Conservation (phyloP, 2,113 vertebrate species). For the Tapirus terrestris region DNA sequence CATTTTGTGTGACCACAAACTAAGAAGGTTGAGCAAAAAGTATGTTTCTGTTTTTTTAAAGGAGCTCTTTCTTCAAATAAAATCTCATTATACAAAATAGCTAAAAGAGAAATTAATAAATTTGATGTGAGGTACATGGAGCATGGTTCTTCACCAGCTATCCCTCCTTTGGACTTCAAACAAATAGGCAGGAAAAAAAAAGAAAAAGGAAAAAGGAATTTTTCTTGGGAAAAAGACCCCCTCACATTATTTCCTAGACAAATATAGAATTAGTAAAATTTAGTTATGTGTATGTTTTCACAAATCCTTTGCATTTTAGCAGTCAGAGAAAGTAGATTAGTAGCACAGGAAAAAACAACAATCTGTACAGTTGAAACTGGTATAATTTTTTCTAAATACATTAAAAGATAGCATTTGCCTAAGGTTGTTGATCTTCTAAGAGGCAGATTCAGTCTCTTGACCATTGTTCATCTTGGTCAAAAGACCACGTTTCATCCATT, state of each 20-base stretch:
- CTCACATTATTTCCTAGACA: neutral
- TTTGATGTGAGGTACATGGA: neutral
- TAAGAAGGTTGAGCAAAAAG: neutral
- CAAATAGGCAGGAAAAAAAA: neutral
- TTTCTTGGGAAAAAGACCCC: neutral
- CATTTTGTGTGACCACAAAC: neutral
- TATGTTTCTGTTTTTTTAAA: neutral
- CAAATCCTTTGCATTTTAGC: neutral
- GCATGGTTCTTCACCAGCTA: neutral
- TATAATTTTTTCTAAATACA: slow-evolving; percentile 1
- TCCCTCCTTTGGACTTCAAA: neutral
- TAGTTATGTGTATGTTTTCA: neutral
- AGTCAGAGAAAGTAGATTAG: slow-evolving; percentile 6
- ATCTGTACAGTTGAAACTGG: neutral
- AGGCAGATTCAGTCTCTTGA: neutral
- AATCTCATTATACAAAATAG: neutral
- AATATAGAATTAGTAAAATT: neutral
- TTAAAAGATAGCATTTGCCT: neutral
- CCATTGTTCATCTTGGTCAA: neutral
- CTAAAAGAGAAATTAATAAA: neutral
- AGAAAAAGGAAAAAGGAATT: neutral
- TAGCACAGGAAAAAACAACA: neutral
- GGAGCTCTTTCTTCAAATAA: neutral
- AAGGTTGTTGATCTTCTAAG: neutral
- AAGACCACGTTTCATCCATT: neutral